These are phyloP conservation scores for Macrosteles quadrilineatus DNA, from an alignment of 1,140 invertebrate species.

Conservation along the genomic window DNA sequence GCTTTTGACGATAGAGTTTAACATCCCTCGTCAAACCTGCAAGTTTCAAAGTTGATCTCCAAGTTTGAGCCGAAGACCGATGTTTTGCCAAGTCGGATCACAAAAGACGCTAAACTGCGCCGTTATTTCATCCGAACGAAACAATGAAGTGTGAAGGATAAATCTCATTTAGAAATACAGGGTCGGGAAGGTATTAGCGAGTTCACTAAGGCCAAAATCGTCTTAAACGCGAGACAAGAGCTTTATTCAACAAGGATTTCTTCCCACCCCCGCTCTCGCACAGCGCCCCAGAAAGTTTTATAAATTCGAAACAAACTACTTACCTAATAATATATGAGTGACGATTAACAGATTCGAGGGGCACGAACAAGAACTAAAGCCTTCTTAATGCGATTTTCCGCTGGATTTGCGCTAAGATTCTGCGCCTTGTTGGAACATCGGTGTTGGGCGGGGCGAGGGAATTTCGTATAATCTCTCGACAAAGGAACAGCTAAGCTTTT, in stretches of 20 bases:
- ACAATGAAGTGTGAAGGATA: conserved; percentile 40
- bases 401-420: conserved; percentile 37
- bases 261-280: conserved; percentile 1
- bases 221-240: conserved; percentile 36
- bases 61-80: neutral
- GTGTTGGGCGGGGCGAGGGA: neutral
- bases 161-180: conserved; percentile 36
- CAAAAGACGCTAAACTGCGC: conserved; percentile 19
- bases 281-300: too few relatives aligned
- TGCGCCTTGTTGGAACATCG: conserved; percentile 32
- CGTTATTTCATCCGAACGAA: conserved; percentile 32
- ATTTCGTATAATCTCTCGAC: conserved; percentile 18
- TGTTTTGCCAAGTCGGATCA: conserved; percentile 22
- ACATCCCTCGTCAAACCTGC: too few relatives aligned
- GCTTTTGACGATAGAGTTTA: too few relatives aligned
- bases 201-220: conserved; percentile 37
- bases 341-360: conserved; percentile 35
- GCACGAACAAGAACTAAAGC: conserved; percentile 37
- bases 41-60: conserved; percentile 12
- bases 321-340: conserved; percentile 38
- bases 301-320: conserved; percentile 40
- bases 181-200: conserved; percentile 31
- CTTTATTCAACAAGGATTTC: conserved; percentile 37
- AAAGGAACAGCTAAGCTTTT: conserved; percentile 30
- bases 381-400: conserved; percentile 37